A percentile compares a stretch with the other conserved stretches of the same genome.
phyloP scores from a whole-genome alignment of 2,113 vertebrate species.

The Alexandromys fortis region DNA sequence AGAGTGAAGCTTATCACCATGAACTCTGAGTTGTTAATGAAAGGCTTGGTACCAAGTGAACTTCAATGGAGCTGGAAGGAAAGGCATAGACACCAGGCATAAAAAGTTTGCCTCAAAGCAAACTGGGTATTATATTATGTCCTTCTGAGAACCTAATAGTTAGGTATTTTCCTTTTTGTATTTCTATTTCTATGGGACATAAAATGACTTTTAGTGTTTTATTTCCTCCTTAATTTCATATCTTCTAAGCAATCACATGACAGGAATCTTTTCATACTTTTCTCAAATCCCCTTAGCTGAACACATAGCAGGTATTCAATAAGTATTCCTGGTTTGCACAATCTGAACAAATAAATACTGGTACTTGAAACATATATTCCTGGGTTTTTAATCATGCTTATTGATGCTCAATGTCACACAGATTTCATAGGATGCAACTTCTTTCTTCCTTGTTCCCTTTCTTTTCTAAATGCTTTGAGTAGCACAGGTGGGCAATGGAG shows the following conservation, averaged over 20 bases:
- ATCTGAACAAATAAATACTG: neutral
- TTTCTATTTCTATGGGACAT: slow-evolving; percentile 28
- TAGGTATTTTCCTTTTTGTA: neutral
- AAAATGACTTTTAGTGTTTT: neutral
- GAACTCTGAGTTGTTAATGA: slow-evolving; percentile 70
- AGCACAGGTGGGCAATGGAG: neutral
- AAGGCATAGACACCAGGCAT: neutral
- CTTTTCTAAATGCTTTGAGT: neutral
- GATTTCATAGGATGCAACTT: too few relatives aligned
- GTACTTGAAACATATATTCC: neutral
- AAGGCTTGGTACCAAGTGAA: slow-evolving; percentile 57
- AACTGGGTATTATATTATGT: slow-evolving; percentile 18
- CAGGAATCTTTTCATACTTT: neutral
- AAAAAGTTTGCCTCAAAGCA: neutral
- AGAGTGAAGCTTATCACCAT: slow-evolving; percentile 61
- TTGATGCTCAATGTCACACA: neutral
- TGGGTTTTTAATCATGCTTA: neutral
- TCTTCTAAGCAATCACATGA: neutral
- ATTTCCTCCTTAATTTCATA: neutral
- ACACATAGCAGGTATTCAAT: neutral
- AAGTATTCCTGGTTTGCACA: neutral
- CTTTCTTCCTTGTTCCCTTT: neutral
- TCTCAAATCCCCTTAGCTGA: neutral
- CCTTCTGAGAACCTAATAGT: slow-evolving; percentile 42
- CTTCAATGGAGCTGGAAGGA: slow-evolving; percentile 46